Percentiles rank a stretch among this genome's conserved stretches.
Evolutionary conservation across 2,113 vertebrate genomes (phyloP).

Genomic region (Ophthalmolycus amberensis): DNA sequence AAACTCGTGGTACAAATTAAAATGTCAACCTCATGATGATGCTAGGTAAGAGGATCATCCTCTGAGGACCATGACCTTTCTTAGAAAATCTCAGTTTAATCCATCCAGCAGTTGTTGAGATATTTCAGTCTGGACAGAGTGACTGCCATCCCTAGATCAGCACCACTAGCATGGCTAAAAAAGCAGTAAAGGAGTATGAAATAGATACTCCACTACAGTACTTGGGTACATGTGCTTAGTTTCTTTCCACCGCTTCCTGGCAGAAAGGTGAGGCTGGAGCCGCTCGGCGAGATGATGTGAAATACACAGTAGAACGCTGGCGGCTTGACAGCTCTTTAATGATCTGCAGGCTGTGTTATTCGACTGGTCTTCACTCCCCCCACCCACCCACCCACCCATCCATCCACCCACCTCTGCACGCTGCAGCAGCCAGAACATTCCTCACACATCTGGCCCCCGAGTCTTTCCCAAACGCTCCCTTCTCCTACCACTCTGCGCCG

Average conservation of each 20-base stretch:
- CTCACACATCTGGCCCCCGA: constrained; percentile 84
- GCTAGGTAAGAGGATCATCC: background rate
- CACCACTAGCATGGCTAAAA: background rate
- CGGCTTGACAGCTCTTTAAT: constrained; percentile 81
- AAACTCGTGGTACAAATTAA: background rate
- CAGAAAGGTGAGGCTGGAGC: constrained; percentile 49
- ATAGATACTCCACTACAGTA: background rate
- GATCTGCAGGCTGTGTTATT: constrained; percentile 82
- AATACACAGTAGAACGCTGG: constrained; percentile 77
- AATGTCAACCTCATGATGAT: background rate
- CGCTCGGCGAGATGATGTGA: constrained; percentile 68
- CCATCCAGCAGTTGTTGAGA: background rate
- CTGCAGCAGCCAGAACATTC: constrained; percentile 84
- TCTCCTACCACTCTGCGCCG: constrained; percentile 66
- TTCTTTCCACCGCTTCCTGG: constrained; percentile 35
- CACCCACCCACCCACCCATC: constrained; percentile 55
- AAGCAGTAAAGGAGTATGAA: background rate
- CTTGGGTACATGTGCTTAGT: constrained; percentile 1
- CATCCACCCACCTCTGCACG: constrained; percentile 56
- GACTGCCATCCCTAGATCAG: background rate
- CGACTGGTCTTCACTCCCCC: constrained; percentile 62
- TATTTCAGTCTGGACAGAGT: background rate
- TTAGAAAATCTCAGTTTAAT: background rate
- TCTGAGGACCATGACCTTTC: background rate
- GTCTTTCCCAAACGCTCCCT: constrained; percentile 74